phyloP scores from a whole-genome alignment of 2,888 invertebrate genomes.

The Bimastos eiseni region DNA sequence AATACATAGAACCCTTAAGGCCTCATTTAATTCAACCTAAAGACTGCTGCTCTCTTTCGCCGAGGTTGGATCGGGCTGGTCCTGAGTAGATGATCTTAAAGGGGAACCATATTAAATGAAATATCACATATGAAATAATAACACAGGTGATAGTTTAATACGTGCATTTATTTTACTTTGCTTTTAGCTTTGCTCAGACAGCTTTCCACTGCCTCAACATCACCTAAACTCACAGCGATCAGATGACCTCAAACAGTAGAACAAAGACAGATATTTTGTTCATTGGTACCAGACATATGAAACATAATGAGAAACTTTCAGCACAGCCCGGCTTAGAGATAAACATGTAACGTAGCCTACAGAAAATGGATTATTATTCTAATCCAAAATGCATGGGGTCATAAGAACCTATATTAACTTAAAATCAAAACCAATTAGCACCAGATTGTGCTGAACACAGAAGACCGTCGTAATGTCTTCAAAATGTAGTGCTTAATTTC shows the following conservation, averaged over 20 bases:
- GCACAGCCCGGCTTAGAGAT: not conserved
- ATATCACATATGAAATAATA: not conserved
- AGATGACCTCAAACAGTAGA: not conserved
- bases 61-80: too few relatives aligned
- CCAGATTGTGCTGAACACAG: not conserved
- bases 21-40: too few relatives aligned
- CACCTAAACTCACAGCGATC: not conserved
- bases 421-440: not conserved
- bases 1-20: too few relatives aligned
- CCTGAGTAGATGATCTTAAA: too few relatives aligned
- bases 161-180: not conserved
- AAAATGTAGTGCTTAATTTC: not conserved
- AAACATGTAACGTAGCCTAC: not conserved
- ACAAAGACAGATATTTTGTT: not conserved
- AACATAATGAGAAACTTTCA: not conserved
- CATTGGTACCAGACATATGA: not conserved
- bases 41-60: too few relatives aligned
- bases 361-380: constrained; percentile 2
- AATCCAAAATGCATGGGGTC: not conserved
- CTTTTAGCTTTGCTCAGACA: not conserved
- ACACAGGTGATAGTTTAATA: not conserved
- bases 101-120: not conserved
- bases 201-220: not conserved
- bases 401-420: not conserved
- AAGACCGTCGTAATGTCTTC: not conserved